Base-by-base conservation (phyloP, 2,113 vertebrate genomes). In the Pollachius pollachius region DNA sequence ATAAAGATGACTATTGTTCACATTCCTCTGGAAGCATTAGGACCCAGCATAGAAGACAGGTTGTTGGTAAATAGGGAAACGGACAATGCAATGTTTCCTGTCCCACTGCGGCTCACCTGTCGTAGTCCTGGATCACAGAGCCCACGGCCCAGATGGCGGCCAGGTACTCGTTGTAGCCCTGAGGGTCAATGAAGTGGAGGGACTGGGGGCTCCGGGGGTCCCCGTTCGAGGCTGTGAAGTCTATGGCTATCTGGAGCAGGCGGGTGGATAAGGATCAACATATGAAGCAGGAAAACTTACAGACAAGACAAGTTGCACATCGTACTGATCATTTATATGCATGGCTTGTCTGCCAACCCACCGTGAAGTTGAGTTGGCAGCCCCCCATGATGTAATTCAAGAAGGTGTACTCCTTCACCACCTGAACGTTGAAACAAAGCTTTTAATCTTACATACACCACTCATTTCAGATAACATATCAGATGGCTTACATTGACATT, bases 361-460 rank as follows among this genome's bases (percentile, higher is more conserved):
- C 96, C 13, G 93, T 96, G 82, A 98, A 98, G 90, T 96, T 96
- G 80, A 98, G 83, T 72, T 97, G 94, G 85, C 95, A 97, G 0
- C 96, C 96, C 54, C 96, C 96, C 95, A 97, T 97, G 71, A 98
- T 86, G 64, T 95, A 98, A 84, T 98, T 95, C 68, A 98, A 90
- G 74, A 98, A 98, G 2, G 94, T 93, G 57, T 93, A 98, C 81
- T 97, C 95, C 72, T 92, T 90, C 73, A 89, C 89, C 68, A 98
- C 88, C 96, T 98, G 86, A 72, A 27, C 5, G 3, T 7, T 8
- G 6, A n/a, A 23, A 61, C 17, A 21, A 6, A 12, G 59, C n/a
- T 18, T 21, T 23, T 23, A 25, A 25, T 48, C 41, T 13, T 2
- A 13, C 41, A 48, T 48, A 48, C 8, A 13, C 41, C 8, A 48